Evolutionary conservation across 2,113 vertebrate genomes (phyloP).

Genomic region (Potamarius usumacintae): DNA sequence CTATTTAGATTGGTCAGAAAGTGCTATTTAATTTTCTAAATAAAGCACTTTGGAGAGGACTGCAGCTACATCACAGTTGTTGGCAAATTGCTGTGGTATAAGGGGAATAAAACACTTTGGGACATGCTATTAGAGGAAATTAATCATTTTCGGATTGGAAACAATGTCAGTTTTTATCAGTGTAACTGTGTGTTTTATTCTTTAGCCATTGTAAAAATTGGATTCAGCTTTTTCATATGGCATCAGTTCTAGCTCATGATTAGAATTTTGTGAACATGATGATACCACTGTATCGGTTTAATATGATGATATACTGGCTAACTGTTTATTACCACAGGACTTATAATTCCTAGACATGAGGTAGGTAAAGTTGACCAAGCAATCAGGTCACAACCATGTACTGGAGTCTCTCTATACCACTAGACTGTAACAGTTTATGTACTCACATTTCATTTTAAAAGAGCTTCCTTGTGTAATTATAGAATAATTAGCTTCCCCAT

Average conservation of each 20-base stretch:
- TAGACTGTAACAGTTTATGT: background rate
- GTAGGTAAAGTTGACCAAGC: background rate
- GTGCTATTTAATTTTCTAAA: background rate
- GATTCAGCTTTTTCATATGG: background rate
- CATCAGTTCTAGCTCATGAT: background rate
- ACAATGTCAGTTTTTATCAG: no score
- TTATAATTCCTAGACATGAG: background rate
- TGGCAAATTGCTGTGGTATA: background rate
- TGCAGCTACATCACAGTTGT: background rate
- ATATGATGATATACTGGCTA: background rate
- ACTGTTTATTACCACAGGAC: background rate
- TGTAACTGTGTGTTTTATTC: background rate
- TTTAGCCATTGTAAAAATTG: background rate
- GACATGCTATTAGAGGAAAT: background rate
- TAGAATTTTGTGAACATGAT: background rate
- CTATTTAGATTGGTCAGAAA: background rate
- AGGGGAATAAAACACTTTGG: background rate
- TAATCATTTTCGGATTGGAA: background rate
- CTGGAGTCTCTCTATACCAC: background rate
- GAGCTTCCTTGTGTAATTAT: slow-evolving; percentile 19
- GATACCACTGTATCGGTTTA: background rate
- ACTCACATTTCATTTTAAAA: slow-evolving; percentile 21
- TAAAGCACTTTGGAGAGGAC: background rate
- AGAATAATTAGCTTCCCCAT: slow-evolving; percentile 35
- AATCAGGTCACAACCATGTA: background rate